A percentile compares a stretch with the other conserved stretches of the same genome.
phyloP scores from a whole-genome alignment of 2,113 vertebrate species.

The Melanotaenia duboulayi region DNA sequence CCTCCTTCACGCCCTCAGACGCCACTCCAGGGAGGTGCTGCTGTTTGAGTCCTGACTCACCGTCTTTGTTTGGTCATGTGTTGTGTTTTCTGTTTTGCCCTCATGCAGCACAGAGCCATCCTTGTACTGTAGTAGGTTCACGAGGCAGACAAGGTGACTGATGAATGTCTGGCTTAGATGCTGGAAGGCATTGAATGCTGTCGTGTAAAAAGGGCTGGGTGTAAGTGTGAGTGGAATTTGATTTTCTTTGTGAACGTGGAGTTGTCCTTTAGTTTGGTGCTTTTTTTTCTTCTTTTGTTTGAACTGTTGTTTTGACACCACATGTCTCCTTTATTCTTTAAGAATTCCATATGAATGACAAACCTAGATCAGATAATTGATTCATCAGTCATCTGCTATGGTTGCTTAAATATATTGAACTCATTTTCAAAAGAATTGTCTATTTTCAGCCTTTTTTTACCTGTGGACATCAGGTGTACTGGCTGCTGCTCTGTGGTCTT shows the following conservation, averaged over 20 bases:
- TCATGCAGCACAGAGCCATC: slow-evolving; percentile 30
- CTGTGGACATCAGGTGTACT: slow-evolving; percentile 2
- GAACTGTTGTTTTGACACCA: not conserved
- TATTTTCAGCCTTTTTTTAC: not conserved
- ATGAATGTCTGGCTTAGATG: slow-evolving; percentile 14
- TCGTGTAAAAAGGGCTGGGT: not conserved
- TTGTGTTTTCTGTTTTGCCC: slow-evolving; percentile 14
- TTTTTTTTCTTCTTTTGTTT: not conserved
- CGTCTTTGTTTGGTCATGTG: slow-evolving; percentile 61
- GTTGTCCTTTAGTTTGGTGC: too few relatives aligned
- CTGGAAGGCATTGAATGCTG: not conserved
- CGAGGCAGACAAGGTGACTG: slow-evolving; percentile 43
- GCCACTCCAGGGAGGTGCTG: slow-evolving; percentile 46
- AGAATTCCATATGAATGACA: too few relatives aligned
- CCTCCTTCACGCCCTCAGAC: slow-evolving; percentile 45
- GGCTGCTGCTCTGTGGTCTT: not conserved
- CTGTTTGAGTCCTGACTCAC: slow-evolving; percentile 67
- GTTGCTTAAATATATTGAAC: not conserved
- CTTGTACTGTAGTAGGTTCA: slow-evolving; percentile 33
- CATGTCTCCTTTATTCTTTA: too few relatives aligned
- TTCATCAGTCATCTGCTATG: too few relatives aligned
- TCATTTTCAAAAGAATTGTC: not conserved
- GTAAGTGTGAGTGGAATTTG: not conserved
- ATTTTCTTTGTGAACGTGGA: not conserved
- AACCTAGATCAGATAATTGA: too few relatives aligned